Conservation (phyloP, 2,888 invertebrate species). For the Resseliella maxima region DNA sequence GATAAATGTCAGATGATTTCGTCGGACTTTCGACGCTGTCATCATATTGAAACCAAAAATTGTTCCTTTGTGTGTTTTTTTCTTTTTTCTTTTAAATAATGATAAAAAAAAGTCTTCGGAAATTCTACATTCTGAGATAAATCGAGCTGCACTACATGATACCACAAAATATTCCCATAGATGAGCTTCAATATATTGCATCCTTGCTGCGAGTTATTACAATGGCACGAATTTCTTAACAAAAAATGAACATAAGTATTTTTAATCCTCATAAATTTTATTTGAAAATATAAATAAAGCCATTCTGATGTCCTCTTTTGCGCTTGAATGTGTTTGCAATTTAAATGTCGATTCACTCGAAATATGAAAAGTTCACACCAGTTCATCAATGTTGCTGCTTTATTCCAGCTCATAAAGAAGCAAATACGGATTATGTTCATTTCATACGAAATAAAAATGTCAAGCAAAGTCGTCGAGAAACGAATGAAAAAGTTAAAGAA, state of each 20-base stretch:
- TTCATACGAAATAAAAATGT: conserved; percentile 39
- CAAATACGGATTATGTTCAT: conserved; percentile 49
- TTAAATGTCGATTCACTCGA: neutral
- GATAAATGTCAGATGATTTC: conserved; percentile 42
- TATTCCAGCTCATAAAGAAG: conserved; percentile 38
- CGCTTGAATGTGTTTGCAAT: neutral
- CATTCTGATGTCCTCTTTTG: neutral
- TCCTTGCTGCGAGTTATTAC: neutral
- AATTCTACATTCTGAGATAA: neutral
- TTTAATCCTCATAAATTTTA: conserved; percentile 47
- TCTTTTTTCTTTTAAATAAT: neutral
- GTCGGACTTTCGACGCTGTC: neutral
- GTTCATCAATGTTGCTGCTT: neutral
- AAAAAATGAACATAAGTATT: conserved; percentile 51
- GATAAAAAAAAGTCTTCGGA: neutral
- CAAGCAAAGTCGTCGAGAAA: conserved; percentile 2
- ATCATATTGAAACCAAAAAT: neutral
- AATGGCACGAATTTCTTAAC: neutral
- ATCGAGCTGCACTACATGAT: neutral
- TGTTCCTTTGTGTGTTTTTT: neutral
- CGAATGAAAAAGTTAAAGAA: neutral
- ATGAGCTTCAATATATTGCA: neutral
- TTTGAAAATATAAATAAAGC: conserved; percentile 37
- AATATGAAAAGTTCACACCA: conserved; percentile 51
- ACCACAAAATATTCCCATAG: conserved; percentile 38